Conservation (phyloP, 2,888 invertebrate species). For the Amblyjoppa fuscipennis region DNA sequence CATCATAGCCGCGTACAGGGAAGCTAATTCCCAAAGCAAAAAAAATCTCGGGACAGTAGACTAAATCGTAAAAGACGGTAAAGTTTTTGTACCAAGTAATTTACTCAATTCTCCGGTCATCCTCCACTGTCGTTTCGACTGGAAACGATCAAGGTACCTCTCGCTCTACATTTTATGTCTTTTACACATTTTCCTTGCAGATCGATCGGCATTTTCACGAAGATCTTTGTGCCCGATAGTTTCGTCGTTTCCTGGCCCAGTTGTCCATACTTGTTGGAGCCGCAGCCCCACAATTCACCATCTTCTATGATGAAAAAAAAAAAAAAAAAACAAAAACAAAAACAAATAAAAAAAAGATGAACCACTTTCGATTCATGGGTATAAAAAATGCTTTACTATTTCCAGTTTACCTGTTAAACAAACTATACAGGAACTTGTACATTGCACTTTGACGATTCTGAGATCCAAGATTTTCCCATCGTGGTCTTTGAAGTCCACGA, state of each 20-base stretch:
- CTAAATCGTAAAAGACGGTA: slow-evolving; percentile 16
- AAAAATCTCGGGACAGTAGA: background rate
- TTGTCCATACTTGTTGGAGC: slow-evolving; percentile 94
- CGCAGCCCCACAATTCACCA: slow-evolving; percentile 90
- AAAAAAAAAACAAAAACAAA: slow-evolving; percentile 51
- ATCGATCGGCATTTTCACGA: slow-evolving; percentile 75
- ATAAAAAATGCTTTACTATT: background rate
- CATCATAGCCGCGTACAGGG: slow-evolving; percentile 37
- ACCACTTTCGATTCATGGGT: background rate
- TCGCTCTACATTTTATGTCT: slow-evolving; percentile 82
- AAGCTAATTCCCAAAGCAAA: slow-evolving; percentile 13
- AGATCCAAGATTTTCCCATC: slow-evolving; percentile 76
- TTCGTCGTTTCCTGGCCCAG: slow-evolving; percentile 85
- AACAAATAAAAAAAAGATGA: background rate
- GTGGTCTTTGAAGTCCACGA: slow-evolving; percentile 85
- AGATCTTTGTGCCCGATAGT: slow-evolving; percentile 70
- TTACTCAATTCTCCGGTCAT: slow-evolving; percentile 26
- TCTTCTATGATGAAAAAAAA: slow-evolving; percentile 85
- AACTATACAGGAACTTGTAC: slow-evolving; percentile 93
- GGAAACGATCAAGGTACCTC: slow-evolving; percentile 80
- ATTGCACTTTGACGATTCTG: slow-evolving; percentile 87
- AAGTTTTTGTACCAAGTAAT: slow-evolving; percentile 2
- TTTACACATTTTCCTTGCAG: slow-evolving; percentile 67
- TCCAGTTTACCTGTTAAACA: slow-evolving; percentile 87
- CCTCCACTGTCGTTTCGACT: slow-evolving; percentile 57